A percentile compares a stretch with the other conserved stretches of the same genome.
phyloP scores from a whole-genome alignment of 1,140 invertebrate genomes.

The Microvelia longipes region DNA sequence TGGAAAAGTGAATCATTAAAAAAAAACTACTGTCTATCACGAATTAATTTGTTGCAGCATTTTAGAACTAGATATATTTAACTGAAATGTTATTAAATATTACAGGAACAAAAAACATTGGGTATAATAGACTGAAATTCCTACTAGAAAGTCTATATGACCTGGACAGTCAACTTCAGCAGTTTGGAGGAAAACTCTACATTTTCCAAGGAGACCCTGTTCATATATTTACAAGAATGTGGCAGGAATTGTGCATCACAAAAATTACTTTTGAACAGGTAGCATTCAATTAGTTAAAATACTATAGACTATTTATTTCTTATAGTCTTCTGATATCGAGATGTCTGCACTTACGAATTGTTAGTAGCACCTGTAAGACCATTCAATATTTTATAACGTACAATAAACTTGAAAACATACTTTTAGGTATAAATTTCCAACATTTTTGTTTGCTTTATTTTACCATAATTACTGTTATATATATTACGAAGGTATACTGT shows the following conservation, averaged over 20 bases:
- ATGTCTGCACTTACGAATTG: no score
- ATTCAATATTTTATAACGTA: no score
- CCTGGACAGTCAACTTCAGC: slow-evolving; percentile 42
- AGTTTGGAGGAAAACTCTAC: slow-evolving; percentile 40
- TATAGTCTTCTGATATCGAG: neutral
- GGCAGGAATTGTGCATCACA: slow-evolving; percentile 38
- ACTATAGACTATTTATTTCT: neutral
- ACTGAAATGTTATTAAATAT: slow-evolving; percentile 2
- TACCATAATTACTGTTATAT: no score
- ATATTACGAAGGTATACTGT: no score
- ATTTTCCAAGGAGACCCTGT: slow-evolving; percentile 47
- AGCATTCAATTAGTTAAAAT: neutral
- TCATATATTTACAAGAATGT: slow-evolving; percentile 39
- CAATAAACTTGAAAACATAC: no score
- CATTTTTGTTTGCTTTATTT: no score
- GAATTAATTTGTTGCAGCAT: no score
- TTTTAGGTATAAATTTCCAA: no score
- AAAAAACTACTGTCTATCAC: no score
- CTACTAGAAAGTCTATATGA: slow-evolving; percentile 53
- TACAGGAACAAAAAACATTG: slow-evolving; percentile 42
- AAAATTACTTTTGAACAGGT: slow-evolving; percentile 46
- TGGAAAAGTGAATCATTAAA: no score
- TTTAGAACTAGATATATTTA: no score
- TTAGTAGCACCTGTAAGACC: no score
- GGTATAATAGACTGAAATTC: slow-evolving; percentile 52